These are phyloP conservation scores for Rostratula benghalensis DNA, from an alignment of 2,113 vertebrate species.

Conservation along the genomic window DNA sequence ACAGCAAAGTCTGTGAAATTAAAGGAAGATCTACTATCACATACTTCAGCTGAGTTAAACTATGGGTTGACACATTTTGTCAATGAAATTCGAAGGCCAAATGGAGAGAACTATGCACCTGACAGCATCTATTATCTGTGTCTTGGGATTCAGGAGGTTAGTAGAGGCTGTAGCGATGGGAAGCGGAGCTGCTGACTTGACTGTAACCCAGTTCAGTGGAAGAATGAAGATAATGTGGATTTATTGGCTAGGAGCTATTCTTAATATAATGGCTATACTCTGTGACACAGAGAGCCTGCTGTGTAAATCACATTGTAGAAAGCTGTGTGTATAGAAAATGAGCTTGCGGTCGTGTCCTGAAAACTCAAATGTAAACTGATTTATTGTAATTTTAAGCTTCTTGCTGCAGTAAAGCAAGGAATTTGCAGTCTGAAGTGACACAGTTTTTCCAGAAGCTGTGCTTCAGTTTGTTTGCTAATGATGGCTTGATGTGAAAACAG, in stretches of 20 bases:
- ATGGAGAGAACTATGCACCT: conserved; percentile 90
- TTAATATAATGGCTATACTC: neutral
- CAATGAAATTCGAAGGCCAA: conserved; percentile 89
- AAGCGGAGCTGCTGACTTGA: conserved; percentile 1
- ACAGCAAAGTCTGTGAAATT: conserved; percentile 80
- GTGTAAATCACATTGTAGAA: neutral
- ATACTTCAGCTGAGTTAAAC: conserved; percentile 85
- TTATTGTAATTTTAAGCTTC: neutral
- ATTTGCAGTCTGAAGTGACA: neutral
- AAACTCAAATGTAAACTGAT: neutral
- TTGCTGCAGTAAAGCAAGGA: neutral
- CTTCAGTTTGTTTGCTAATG: neutral
- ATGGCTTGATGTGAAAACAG: neutral
- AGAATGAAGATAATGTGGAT: neutral
- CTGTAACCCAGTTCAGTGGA: neutral
- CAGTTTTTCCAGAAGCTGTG: neutral
- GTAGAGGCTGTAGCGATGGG: conserved; percentile 58
- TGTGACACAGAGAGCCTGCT: neutral
- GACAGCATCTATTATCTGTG: conserved; percentile 98
- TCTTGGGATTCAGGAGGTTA: conserved; percentile 95
- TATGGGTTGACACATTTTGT: conserved; percentile 87
- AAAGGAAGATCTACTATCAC: conserved; percentile 85
- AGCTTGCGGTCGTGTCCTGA: neutral
- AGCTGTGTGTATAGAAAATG: neutral
- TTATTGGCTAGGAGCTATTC: neutral